phyloP scores from a whole-genome alignment of 2,888 invertebrate genomes.

The Lamproptera curius region DNA sequence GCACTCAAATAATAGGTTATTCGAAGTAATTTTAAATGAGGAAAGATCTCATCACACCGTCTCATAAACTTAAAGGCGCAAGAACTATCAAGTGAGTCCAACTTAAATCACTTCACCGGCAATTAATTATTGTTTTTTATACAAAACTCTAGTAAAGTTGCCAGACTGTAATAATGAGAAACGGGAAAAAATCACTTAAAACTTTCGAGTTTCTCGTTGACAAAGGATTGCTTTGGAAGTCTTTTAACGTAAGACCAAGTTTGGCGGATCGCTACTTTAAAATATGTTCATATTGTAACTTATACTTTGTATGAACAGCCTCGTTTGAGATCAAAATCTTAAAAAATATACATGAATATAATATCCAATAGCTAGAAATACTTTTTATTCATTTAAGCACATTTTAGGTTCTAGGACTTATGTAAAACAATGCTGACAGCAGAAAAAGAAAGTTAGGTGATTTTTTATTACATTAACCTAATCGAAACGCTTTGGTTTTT shows the following conservation, averaged over 20 bases:
- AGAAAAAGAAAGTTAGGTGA: too few species aligned
- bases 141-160: conserved; percentile 25
- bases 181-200: conserved; percentile 26
- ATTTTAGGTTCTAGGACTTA: too few species aligned
- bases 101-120: conserved; percentile 21
- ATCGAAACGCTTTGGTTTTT: too few species aligned
- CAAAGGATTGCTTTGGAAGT: conserved; percentile 16
- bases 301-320: background rate
- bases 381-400: too few species aligned
- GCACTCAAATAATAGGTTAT: too few species aligned
- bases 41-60: background rate
- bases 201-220: conserved; percentile 21
- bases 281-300: background rate
- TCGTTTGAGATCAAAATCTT: too few species aligned
- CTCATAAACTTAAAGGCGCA: conserved; percentile 3
- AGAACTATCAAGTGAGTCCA: conserved; percentile 16
- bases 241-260: background rate
- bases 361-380: too few species aligned
- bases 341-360: too few species aligned
- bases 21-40: too few species aligned
- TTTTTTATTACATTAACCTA: too few species aligned
- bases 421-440: too few species aligned
- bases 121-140: conserved; percentile 28
- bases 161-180: conserved; percentile 33
- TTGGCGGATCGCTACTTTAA: background rate